These are phyloP conservation scores for Channa striata DNA, from an alignment of 2,797 vertebrate species.

Conservation along the genomic window DNA sequence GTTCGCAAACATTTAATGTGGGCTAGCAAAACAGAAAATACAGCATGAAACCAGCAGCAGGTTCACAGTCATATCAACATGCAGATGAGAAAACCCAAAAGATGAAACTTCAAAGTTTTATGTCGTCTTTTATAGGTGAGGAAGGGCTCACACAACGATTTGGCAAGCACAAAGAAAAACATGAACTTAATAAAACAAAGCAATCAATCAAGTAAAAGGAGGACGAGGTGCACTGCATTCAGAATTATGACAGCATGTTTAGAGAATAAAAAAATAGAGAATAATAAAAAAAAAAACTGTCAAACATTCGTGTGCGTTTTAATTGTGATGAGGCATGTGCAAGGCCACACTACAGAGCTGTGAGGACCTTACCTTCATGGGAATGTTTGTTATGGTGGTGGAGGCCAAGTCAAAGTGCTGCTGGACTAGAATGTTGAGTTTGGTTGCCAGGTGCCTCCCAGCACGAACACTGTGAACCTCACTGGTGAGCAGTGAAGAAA, in stretches of 20 bases:
- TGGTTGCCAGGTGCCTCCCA: slow-evolving; percentile 94
- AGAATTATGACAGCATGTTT: slow-evolving; percentile 15
- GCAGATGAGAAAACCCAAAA: slow-evolving; percentile 78
- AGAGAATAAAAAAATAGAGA: slow-evolving; percentile 26
- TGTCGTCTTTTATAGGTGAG: slow-evolving; percentile 46
- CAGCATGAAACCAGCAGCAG: slow-evolving; percentile 95
- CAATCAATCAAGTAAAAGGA: slow-evolving; percentile 21
- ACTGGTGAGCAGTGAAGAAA: slow-evolving; percentile 94
- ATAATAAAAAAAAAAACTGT: slow-evolving; percentile 6
- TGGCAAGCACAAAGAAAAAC: slow-evolving; percentile 58
- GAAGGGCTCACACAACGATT: slow-evolving; percentile 45
- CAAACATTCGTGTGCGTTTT: slow-evolving; percentile 4
- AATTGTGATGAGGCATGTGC: slow-evolving; percentile 20
- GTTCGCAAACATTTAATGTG: slow-evolving; percentile 99
- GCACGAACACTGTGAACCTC: slow-evolving; percentile 98
- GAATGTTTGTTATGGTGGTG: slow-evolving; percentile 99
- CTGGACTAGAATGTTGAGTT: slow-evolving; percentile 96
- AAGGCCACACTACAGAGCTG: slow-evolving; percentile 28
- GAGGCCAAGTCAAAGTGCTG: slow-evolving; percentile 98
- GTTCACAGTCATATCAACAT: slow-evolving; percentile 88
- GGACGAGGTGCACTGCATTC: slow-evolving; percentile 25
- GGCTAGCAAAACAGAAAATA: slow-evolving; percentile 99
- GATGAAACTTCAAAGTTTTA: slow-evolving; percentile 49
- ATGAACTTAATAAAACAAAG: slow-evolving; percentile 41
- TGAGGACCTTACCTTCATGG: slow-evolving; percentile 93